Conservation (phyloP, 2,113 vertebrate genomes). For the Daphoenositta chrysoptera region DNA sequence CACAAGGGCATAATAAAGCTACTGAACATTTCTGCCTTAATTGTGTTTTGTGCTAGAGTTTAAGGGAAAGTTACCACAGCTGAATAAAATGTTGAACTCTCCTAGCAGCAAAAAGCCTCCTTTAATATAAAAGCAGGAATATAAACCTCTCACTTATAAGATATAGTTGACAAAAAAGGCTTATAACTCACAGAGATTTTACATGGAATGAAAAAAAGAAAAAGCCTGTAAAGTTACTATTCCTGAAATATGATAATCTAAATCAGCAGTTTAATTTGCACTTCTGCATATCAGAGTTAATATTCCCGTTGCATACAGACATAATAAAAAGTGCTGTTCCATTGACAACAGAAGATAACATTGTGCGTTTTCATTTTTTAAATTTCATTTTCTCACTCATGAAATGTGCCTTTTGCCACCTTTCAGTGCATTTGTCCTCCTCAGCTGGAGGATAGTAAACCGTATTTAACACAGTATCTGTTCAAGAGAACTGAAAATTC, state of each 20-base stretch:
- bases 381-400: background rate
- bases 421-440: background rate
- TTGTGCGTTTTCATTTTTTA: background rate
- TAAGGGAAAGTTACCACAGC: background rate
- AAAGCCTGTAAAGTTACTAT: background rate
- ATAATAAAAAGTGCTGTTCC: background rate
- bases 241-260: background rate
- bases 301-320: background rate
- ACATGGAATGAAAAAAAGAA: background rate
- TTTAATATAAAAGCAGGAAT: background rate
- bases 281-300: background rate
- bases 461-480: background rate
- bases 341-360: background rate
- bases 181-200: background rate
- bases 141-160: constrained; percentile 20
- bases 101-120: background rate
- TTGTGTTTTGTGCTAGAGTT: background rate
- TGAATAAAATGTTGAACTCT: constrained; percentile 15
- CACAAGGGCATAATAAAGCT: background rate
- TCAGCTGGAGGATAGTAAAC: background rate
- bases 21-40: constrained; percentile 6
- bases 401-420: background rate
- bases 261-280: constrained; percentile 16
- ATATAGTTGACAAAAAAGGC: background rate
- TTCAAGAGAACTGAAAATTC: background rate